Base-by-base conservation (phyloP, 2,113 vertebrate species). In the Fulica atra region DNA sequence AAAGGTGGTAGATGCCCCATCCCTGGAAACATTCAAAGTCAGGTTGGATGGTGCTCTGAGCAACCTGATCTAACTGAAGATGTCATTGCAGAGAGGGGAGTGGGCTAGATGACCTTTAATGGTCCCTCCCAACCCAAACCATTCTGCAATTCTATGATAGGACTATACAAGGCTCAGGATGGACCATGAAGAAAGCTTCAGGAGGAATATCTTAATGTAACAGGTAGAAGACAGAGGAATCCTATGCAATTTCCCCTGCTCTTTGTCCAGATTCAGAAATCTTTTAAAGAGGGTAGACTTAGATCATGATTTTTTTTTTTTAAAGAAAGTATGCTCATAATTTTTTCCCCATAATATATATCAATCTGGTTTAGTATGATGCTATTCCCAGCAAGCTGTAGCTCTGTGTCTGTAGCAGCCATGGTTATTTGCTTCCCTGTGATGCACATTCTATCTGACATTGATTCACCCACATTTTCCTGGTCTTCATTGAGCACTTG, bases 11-110 rank as follows among this genome's bases (percentile, higher is more conserved):
- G 53, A 26, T 33, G 42, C 3, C 29, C 44, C 8, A 11, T 13
- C 11, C 35, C 54, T 51, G 11, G 6, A 35, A 61, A 61, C 5
- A 2, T 14, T 71, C 14, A 11, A 35, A 4, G 15, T 51, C 24
- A 29, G 18, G 31, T 9, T 61, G 36, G 31, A 71, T 0, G 0
- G 7, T 14, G 44, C 56, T 50, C 8, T 51, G 28, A 70, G 46
- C 31, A 53, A 31, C 38, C 11, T 46, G 23, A 15, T 28, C 7
- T 6, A 4, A 14, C 38, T 33, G 40, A 48, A 65, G n/a, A 48
- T 11, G 14, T 28, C 26, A 28, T 26, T 57, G 14, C 14, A 56
- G 4, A 48, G 10, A 23, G 9, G 14, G 3, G 4, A 2, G 9
- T 36, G 28, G 18, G 28, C 23, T 48, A 48, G 26, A 21, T 33